Conservation (phyloP, 2,888 invertebrate genomes). For the Podotricha telesiphe region DNA sequence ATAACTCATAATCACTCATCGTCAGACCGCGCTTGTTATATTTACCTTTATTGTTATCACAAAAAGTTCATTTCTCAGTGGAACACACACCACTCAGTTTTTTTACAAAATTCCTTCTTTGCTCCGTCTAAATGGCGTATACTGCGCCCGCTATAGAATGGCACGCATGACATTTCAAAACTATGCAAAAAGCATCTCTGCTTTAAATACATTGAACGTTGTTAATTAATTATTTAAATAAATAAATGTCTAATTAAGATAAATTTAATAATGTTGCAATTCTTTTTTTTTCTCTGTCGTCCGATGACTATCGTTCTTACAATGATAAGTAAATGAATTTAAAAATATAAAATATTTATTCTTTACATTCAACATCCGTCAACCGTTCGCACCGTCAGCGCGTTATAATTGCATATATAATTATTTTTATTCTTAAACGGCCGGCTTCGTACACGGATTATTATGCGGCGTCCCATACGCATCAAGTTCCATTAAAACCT, state of each 20-base stretch:
- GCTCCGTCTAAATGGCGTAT: not conserved
- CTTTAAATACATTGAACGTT: not conserved
- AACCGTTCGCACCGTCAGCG: not conserved
- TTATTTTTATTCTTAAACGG: not conserved
- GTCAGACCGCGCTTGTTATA: not conserved
- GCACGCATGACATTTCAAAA: conserved; percentile 9
- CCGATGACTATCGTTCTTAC: not conserved
- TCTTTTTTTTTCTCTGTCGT: not conserved
- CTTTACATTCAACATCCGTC: not conserved
- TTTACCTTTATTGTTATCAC: not conserved
- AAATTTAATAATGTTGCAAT: not conserved
- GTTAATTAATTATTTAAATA: not conserved
- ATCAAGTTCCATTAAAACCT: conserved; percentile 8
- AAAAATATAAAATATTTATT: not conserved
- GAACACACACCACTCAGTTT: conserved; percentile 7
- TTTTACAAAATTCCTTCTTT: conserved; percentile 20
- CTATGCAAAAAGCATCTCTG: not conserved
- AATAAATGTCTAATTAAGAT: not conserved
- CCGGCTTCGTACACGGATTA: too few species aligned
- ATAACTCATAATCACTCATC: not conserved
- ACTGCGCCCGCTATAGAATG: conserved; percentile 12
- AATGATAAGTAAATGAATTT: not conserved
- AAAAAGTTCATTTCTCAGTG: conserved; percentile 5
- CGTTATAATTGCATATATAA: conserved; percentile 4
- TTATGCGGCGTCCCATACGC: not conserved